A percentile compares a stretch with the other conserved stretches of the same genome.
These are phyloP conservation scores for Dastarcus helophoroides DNA, from an alignment of 2,888 invertebrate genomes.

Conservation along the genomic window DNA sequence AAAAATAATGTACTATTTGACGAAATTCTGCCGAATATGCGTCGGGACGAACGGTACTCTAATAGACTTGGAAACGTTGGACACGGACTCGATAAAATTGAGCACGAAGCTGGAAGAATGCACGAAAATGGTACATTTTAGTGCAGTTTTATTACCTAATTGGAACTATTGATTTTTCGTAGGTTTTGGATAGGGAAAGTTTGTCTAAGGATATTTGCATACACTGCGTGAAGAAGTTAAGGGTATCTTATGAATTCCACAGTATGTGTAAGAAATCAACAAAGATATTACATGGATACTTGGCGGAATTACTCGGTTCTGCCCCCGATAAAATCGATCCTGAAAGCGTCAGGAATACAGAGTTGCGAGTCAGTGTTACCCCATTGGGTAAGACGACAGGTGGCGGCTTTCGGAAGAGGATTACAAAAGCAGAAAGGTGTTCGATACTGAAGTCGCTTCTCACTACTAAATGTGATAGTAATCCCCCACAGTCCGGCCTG, in stretches of 20 bases:
- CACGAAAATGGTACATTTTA: conserved; percentile 32
- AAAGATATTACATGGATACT: conserved; percentile 29
- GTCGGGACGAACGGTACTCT: conserved; percentile 29
- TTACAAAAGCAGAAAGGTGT: conserved; percentile 33
- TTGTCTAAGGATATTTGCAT: conserved; percentile 32
- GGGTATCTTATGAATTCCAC: conserved; percentile 33
- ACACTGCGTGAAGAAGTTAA: conserved; percentile 31
- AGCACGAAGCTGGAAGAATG: conserved; percentile 33
- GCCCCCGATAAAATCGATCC: conserved; percentile 19
- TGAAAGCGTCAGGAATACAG: conserved; percentile 25
- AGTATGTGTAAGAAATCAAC: conserved; percentile 34
- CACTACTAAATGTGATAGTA: conserved; percentile 17
- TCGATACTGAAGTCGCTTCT: conserved; percentile 30
- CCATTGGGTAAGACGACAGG: conserved; percentile 16
- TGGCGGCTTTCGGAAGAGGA: conserved; percentile 22
- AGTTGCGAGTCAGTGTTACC: conserved; percentile 26
- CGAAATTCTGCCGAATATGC: conserved; percentile 35
- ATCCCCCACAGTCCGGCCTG: conserved; percentile 23
- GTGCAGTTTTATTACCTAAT: conserved; percentile 16
- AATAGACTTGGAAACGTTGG: conserved; percentile 28
- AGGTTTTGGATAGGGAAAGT: conserved; percentile 32
- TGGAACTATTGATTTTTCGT: conserved; percentile 34
- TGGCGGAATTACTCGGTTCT: conserved; percentile 27
- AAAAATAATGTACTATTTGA: conserved; percentile 33
- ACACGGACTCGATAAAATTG: conserved; percentile 31